A percentile compares a stretch with the other conserved stretches of the same genome.
Evolutionary conservation across 2,113 vertebrate species (phyloP).

Genomic region (Sphaerodactylus townsendi): DNA sequence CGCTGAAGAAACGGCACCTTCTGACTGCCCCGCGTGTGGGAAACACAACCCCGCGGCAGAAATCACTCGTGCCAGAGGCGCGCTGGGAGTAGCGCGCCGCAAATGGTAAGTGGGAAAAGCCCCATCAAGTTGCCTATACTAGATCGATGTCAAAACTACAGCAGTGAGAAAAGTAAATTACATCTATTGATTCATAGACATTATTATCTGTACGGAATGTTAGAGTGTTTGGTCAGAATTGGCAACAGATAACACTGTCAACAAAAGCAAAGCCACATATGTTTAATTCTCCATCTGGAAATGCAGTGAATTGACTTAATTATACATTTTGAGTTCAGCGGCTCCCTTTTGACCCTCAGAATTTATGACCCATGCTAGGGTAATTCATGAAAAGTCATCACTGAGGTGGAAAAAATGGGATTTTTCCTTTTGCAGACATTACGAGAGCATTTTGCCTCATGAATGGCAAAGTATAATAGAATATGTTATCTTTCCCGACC

Average conservation of each 20-base stretch:
- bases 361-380: conserved; percentile 9
- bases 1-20: no score
- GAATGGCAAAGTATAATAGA: conserved; percentile 7
- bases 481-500: background rate
- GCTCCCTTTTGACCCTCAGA: background rate
- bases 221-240: background rate
- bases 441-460: conserved; percentile 19
- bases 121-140: background rate
- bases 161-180: background rate
- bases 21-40: no score
- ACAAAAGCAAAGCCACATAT: background rate
- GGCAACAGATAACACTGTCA: background rate
- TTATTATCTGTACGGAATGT: background rate
- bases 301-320: background rate
- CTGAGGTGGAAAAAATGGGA: background rate
- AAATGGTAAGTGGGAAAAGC: no score
- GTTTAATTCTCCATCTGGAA: background rate
- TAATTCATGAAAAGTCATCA: conserved; percentile 12
- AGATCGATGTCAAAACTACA: background rate
- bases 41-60: no score
- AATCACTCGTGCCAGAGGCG: no score
- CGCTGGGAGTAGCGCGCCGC: no score
- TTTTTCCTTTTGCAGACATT: conserved; percentile 4
- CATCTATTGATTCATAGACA: background rate
- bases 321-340: background rate